phyloP scores from a whole-genome alignment of 2,113 vertebrate genomes.

The Stictonetta naevosa region DNA sequence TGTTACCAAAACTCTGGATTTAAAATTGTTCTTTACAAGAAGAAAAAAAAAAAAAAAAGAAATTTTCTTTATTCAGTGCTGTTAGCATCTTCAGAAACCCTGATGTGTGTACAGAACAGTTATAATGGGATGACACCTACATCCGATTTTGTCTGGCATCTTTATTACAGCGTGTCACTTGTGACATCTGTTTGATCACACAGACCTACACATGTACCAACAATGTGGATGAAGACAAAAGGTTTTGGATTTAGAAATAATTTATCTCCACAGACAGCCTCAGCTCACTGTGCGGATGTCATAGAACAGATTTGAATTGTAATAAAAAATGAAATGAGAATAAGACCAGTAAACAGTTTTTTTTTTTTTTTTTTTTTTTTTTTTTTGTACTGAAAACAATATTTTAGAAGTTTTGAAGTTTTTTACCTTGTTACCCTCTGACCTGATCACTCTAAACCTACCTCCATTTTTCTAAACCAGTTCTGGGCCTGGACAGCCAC shows the following conservation, averaged over 20 bases:
- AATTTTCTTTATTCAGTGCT: background rate
- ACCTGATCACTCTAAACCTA: background rate
- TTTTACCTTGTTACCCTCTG: background rate
- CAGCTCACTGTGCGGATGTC: background rate
- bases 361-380: no score
- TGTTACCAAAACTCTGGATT: background rate
- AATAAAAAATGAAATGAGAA: background rate
- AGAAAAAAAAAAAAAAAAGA: background rate
- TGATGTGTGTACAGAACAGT: background rate
- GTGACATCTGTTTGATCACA: slow-evolving; percentile 29
- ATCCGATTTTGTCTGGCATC: background rate
- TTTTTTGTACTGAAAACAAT: background rate
- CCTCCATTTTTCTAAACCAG: background rate
- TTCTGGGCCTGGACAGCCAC: background rate
- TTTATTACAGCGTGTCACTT: slow-evolving; percentile 2
- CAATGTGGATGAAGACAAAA: background rate
- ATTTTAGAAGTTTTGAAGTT: background rate
- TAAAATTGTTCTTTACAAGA: background rate
- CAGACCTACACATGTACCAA: background rate
- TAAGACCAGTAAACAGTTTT: background rate
- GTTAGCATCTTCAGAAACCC: background rate
- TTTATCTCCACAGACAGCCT: background rate
- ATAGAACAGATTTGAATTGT: background rate
- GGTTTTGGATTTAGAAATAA: background rate
- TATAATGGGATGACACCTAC: background rate